phyloP scores from a whole-genome alignment of 2,797 vertebrate genomes.

The Lutjanus campechanus region DNA sequence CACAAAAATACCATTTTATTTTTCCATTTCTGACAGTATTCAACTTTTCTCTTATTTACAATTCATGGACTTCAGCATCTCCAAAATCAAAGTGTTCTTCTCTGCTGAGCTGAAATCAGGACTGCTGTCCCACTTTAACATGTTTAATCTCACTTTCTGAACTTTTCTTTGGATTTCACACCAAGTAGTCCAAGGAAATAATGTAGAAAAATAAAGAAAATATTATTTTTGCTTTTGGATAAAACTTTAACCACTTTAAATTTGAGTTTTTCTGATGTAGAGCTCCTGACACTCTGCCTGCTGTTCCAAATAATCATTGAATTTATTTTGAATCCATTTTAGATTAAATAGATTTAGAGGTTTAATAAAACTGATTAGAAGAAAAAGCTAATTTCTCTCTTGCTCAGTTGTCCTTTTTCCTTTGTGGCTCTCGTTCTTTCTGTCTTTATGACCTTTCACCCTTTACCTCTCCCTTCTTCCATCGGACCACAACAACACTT shows the following conservation, averaged over 20 bases:
- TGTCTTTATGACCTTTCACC: slow-evolving; percentile 20
- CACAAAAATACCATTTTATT: background rate
- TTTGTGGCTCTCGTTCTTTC: background rate
- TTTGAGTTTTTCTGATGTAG: background rate
- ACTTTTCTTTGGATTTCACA: slow-evolving; percentile 3
- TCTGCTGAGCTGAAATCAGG: slow-evolving; percentile 13
- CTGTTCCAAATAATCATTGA: background rate
- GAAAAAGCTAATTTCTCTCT: background rate
- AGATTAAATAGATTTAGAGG: background rate
- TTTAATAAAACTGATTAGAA: background rate
- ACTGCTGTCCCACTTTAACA: background rate
- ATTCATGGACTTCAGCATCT: background rate
- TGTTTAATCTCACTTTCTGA: slow-evolving; percentile 5
- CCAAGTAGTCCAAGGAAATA: background rate
- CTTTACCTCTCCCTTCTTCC: slow-evolving; percentile 1
- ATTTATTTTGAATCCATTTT: background rate
- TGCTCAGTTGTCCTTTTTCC: background rate
- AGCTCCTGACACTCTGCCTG: too few relatives aligned
- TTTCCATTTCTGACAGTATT: background rate
- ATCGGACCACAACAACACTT: background rate
- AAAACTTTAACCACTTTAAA: background rate
- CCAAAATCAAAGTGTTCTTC: background rate
- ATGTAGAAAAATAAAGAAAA: background rate
- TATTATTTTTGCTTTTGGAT: background rate
- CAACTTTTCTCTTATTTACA: background rate